Percentiles rank a stretch among this genome's conserved stretches.
phyloP scores from a whole-genome alignment of 2,888 invertebrate species.

The Sinotaia quadrata region DNA sequence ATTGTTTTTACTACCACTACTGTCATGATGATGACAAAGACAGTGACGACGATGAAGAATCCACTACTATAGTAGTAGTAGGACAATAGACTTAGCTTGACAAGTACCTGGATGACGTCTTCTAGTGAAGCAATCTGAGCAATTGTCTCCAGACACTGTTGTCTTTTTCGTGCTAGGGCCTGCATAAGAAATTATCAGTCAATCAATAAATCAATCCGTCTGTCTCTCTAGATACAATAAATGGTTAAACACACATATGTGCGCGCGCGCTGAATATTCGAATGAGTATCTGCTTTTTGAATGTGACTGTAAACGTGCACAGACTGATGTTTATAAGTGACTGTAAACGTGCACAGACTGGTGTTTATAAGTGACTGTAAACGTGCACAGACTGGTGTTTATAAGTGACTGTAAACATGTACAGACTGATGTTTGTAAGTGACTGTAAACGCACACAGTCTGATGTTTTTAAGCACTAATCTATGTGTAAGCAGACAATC shows the following conservation, averaged over 20 bases:
- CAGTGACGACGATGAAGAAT: too few species aligned
- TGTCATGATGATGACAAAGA: too few species aligned
- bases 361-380: not conserved
- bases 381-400: not conserved
- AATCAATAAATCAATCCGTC: not conserved
- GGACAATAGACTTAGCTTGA: too few species aligned
- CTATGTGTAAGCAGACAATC: too few species aligned
- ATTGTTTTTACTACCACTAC: too few species aligned
- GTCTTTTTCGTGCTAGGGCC: constrained; percentile 56
- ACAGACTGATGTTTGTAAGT: too few species aligned
- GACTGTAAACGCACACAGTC: too few species aligned
- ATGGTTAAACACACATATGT: not conserved
- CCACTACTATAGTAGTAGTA: too few species aligned
- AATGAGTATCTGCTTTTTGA: too few species aligned
- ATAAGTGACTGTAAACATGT: too few species aligned
- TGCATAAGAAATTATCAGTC: constrained; percentile 35
- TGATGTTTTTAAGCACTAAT: too few species aligned
- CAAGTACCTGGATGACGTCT: constrained; percentile 64
- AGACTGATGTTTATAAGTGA: not conserved
- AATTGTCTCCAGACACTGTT: constrained; percentile 62
- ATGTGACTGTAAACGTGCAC: not conserved
- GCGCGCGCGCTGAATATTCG: too few species aligned
- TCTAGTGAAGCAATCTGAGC: constrained; percentile 61
- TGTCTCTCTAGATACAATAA: constrained; percentile 5
- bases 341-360: not conserved